Base-by-base conservation (phyloP, 2,888 invertebrate genomes). In the Prosapia bicincta region DNA sequence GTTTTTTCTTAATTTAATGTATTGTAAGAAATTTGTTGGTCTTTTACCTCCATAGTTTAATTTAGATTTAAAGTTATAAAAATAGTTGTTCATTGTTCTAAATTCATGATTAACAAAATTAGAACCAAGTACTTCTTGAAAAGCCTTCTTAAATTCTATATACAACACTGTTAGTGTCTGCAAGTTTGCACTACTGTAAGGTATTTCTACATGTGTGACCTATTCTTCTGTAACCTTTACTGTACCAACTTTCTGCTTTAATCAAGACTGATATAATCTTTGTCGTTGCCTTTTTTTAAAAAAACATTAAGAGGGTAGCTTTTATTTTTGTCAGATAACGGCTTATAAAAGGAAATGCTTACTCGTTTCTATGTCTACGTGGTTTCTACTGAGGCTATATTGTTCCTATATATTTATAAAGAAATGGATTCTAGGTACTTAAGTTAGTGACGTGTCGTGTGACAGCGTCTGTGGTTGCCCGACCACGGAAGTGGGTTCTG, bases 321-420 rank as follows among this genome's bases (percentile, higher is more conserved):
- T 54, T 54, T 54, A 54, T 54, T 54, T 54, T 54, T 54, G 54
- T 54, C 54, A 20, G 20, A 54, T 54, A 20, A 20, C 20, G 54
- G 54, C 54, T 54, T 20, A 54, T 54, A 54, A 54, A 20, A 54
- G 13, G 20, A 54, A 54, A 54, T 54, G 54, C 54, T 54, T 54
- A 54, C 20, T 54, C 20, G 20, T 54, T 54, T 54, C 54, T 54
- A 54, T 54, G 54, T 54, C 54, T 54, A 54, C 20, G 20, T 13
- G n/a, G 7, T 54, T 54, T 54, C 20, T 54, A 54, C 54, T 54
- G n/a, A 54, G 54, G 54, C 54, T 54, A 54, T 9, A 54, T 54
- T 54, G 54, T 54, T 54, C 54, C 54, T 54, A 54, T 54, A 38
- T 38, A 54, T 54, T 54, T 54, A 54, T 54, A 54, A 54, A 54